A percentile compares a stretch with the other conserved stretches of the same genome.
Conservation (phyloP, 2,888 invertebrate genomes). For the Entomobrya proxima region DNA sequence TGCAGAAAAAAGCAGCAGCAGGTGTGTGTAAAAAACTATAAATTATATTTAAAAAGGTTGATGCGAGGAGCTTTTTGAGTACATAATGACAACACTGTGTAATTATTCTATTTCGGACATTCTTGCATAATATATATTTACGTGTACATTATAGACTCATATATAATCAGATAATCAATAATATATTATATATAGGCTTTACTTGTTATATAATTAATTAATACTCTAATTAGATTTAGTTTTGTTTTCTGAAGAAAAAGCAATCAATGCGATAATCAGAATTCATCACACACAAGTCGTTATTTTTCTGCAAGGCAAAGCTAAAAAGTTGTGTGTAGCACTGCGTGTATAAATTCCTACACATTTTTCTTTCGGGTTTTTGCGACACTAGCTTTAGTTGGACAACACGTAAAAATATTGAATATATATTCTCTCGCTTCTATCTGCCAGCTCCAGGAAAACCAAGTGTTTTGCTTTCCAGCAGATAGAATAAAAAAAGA, state of each 20-base stretch:
- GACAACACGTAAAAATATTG: too few species aligned
- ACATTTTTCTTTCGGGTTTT: neutral
- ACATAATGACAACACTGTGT: neutral
- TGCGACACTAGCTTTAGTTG: too few species aligned
- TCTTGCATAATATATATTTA: constrained; percentile 13
- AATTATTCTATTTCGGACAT: neutral
- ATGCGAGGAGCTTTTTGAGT: constrained; percentile 62
- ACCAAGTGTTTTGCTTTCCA: neutral
- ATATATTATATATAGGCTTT: neutral
- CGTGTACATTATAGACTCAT: neutral
- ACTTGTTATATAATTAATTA: neutral
- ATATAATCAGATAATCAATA: neutral
- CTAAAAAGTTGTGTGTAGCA: neutral
- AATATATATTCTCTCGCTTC: too few species aligned
- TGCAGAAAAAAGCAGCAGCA: constrained; percentile 43
- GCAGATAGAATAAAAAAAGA: neutral
- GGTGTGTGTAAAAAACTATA: constrained; percentile 7
- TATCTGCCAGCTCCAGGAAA: too few species aligned
- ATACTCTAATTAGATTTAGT: neutral
- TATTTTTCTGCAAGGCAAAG: neutral
- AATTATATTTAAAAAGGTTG: constrained; percentile 52
- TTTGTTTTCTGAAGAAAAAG: neutral
- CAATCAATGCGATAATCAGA: constrained; percentile 21
- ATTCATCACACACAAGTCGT: neutral
- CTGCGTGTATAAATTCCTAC: neutral